phyloP scores from a whole-genome alignment of 2,888 invertebrate genomes.

The Bimastos eiseni region DNA sequence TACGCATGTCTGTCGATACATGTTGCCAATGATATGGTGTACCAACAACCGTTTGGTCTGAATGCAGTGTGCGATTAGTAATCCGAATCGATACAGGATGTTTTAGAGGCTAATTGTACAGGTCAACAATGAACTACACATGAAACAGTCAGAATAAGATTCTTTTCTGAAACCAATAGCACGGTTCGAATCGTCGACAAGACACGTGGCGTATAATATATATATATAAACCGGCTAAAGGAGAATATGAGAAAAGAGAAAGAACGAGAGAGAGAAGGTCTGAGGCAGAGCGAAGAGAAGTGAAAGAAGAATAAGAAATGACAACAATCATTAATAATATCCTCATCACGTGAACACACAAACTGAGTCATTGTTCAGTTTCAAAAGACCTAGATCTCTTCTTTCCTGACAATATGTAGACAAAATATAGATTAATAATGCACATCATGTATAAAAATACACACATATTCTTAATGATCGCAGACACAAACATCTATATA shows the following conservation, averaged over 20 bases:
- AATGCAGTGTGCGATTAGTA: no score
- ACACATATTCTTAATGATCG: background rate
- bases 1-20: background rate
- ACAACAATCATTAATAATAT: background rate
- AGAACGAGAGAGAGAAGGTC: background rate
- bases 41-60: no score
- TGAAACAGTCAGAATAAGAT: background rate
- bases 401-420: constrained; percentile 14
- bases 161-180: constrained; percentile 23
- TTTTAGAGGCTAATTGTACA: no score
- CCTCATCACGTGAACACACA: constrained; percentile 15
- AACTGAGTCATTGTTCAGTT: background rate
- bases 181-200: constrained; percentile 14
- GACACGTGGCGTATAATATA: constrained; percentile 8
- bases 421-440: constrained; percentile 25
- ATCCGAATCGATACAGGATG: no score
- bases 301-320: background rate
- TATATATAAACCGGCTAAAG: background rate
- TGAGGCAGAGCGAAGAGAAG: background rate
- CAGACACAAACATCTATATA: constrained; percentile 3
- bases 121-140: background rate
- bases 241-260: constrained; percentile 3
- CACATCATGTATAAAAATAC: constrained; percentile 25
- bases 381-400: constrained; percentile 17
- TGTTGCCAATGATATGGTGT: no score